Percentiles rank a stretch among this genome's conserved stretches.
Evolutionary conservation across 2,797 vertebrate species (phyloP).

Genomic region (Channallabes apus): DNA sequence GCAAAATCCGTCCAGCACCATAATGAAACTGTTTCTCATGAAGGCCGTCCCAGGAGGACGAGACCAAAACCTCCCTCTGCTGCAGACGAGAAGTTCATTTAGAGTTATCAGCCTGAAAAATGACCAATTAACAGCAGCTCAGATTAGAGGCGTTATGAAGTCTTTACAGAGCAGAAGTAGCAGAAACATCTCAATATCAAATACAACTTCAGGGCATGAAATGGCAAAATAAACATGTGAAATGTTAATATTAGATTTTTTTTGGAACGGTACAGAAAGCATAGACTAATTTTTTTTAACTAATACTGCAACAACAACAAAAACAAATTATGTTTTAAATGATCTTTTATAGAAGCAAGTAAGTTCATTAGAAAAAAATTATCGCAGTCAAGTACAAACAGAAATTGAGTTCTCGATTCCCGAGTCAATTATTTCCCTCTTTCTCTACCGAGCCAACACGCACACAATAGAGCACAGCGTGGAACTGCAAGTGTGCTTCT

Average conservation of each 20-base stretch:
- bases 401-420: slow-evolving; percentile 8
- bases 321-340: neutral
- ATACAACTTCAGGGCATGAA: neutral
- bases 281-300: neutral
- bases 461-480: neutral
- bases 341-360: neutral
- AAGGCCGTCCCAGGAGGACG: no score
- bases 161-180: no score
- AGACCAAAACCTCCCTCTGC: no score
- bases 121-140: no score
- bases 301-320: neutral
- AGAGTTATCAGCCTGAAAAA: no score
- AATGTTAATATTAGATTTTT: neutral
- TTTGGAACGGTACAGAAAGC: neutral
- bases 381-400: neutral
- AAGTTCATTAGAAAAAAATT: neutral
- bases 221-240: neutral
- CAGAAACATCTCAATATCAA: neutral
- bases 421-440: slow-evolving; percentile 13
- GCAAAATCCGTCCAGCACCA: no score
- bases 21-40: no score
- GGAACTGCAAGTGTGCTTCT: neutral
- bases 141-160: no score
- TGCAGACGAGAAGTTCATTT: no score
- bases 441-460: neutral